Evolutionary conservation across 2,797 vertebrate species (phyloP), one percentile per base, ranked within the genome.

Genomic region (Cryptoprocta ferox): DNA sequence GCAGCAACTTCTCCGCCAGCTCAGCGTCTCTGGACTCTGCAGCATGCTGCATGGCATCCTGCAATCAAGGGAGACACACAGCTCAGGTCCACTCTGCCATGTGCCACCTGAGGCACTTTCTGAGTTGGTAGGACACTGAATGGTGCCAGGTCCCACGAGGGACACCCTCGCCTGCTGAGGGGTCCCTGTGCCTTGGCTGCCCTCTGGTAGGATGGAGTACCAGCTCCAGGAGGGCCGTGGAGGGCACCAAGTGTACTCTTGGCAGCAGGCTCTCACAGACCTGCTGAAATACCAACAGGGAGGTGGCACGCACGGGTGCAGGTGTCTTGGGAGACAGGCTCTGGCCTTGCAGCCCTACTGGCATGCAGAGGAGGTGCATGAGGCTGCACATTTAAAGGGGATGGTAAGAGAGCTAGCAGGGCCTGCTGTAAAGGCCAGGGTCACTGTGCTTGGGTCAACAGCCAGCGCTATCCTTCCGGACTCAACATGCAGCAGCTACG

Each of bases 41-140:
- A 0, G 99, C 99, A 6, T 99, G 99, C 97, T 99, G 99, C 99
- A 99, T 99, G 92, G 99, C 99, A 94, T 99, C 99, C 99, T 99
- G 98, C 39, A 97, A 97, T 48, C 87, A 28, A 83, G 59, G 61
- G 59, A 75, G 28, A 83, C 0, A 2, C 59, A 19, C 6, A 26
- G 68, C 48, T 66, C 11, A 26, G 87, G 48, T 18, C 37, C 13
- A 24, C 32, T 24, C 24, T 78, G 45, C 37, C 37, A 19, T 26
- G 12, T 37, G 56, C 61, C 16, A 30, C 59, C 26, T 5, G 61
- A 80, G 28, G 45, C 3, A 39, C 42, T 75, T 94, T 42, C 48
- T 90, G 81, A 24, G 48, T 24, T 1, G 4, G 21, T 16, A 76
- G 37, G 24, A 14, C 30, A 19, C 7, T 1, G 21, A 50, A 6